A percentile compares a stretch with the other conserved stretches of the same genome.
phyloP scores from a whole-genome alignment of 2,797 vertebrate genomes.

The Vireo griseus region DNA sequence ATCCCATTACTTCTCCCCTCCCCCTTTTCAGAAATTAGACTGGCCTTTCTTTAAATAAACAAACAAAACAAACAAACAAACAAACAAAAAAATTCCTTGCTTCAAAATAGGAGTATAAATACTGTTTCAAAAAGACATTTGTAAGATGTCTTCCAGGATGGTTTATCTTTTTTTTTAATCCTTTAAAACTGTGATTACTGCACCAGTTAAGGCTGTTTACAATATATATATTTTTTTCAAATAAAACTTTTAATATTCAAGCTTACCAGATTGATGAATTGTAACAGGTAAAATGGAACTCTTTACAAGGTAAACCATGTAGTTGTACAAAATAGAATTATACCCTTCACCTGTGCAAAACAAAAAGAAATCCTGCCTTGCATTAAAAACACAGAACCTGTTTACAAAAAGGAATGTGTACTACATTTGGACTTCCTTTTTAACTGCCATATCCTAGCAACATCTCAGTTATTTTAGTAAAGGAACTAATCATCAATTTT shows the following conservation, averaged over 20 bases:
- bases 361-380: constrained; percentile 69
- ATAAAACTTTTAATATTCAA: constrained; percentile 69
- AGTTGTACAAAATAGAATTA: constrained; percentile 71
- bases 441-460: constrained; percentile 51
- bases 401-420: constrained; percentile 70
- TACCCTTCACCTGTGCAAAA: constrained; percentile 60
- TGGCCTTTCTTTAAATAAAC: background rate
- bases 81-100: background rate
- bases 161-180: background rate
- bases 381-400: constrained; percentile 65
- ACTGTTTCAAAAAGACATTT: constrained; percentile 13
- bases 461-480: constrained; percentile 68
- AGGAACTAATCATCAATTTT: constrained; percentile 67
- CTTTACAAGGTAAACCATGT: constrained; percentile 69
- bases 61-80: background rate
- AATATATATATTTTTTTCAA: constrained; percentile 59
- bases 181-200: constrained; percentile 54
- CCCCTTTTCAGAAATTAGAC: background rate
- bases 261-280: constrained; percentile 66
- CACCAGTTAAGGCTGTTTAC: constrained; percentile 71
- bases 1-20: background rate
- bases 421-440: constrained; percentile 57
- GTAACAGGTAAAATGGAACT: constrained; percentile 62
- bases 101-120: constrained; percentile 8
- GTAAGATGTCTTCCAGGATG: constrained; percentile 29